Base-by-base conservation (phyloP, 1,140 invertebrate genomes). In the Carposina sasakii region DNA sequence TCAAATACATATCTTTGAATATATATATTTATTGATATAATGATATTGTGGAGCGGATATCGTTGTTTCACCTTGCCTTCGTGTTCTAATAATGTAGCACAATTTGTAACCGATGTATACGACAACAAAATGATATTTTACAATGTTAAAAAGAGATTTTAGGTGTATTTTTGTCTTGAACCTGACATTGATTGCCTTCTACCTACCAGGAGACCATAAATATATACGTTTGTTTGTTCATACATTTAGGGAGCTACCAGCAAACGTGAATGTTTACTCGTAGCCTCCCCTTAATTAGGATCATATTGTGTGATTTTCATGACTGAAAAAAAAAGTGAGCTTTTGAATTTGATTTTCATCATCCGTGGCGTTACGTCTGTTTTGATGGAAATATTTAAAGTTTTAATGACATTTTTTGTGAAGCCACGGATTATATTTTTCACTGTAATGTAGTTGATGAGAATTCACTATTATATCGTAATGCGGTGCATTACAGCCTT, bases 21-120 rank as follows among this genome's bases (percentile, higher is more conserved):
- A 64, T 64, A 48, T 59, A 55, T 68, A 66, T 71, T 60, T 62
- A 70, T 63, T 61, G 54, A 54, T 54, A 65, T 45, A 51, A 61
- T 67, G 52, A 57, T 63, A 67, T 70, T 64, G 59, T 59, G 55
- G 61, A 52, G 54, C 54, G 53, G 54, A 71, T 76, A 74, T 73
- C 63, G 65, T 78, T 71, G 63, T 66, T 65, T 81, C 73, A 81
- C 76, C 71, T 76, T 81, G 79, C 79, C 77, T 81, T 83, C 71
- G 77, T 83, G 79, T 83, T 81, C 73, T n/a, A 75, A 48, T 76
- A 73, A 66, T 64, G 68, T 79, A 81, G 81, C 81, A 84, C 81
- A 84, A 83, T 73, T 73, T 78, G 81, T 76, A 84, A 84, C 77
- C 81, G 63, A 84, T 78, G 81, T 84, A 84, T 84, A 84, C 81